These are phyloP conservation scores for Muscidifurax raptorellus DNA, from an alignment of 1,140 invertebrate genomes.

Conservation along the genomic window DNA sequence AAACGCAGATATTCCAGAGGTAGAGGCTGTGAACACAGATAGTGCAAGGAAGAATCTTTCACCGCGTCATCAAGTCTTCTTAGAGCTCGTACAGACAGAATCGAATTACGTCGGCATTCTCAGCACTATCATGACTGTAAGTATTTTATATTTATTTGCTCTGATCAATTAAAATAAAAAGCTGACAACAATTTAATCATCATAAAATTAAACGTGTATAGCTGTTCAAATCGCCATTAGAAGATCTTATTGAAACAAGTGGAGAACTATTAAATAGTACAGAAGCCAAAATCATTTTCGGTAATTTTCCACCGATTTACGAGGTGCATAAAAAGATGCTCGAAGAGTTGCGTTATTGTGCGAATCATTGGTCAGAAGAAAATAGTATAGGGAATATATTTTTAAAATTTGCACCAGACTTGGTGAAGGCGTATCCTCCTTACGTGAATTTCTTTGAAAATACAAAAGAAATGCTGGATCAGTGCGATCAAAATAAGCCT, in stretches of 20 bases:
- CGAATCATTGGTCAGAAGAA: slow-evolving; percentile 88
- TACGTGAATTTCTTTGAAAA: slow-evolving; percentile 99
- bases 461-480: slow-evolving; percentile 93
- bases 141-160: slow-evolving; percentile 47
- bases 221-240: slow-evolving; percentile 95
- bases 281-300: slow-evolving; percentile 97
- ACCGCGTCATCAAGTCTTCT: slow-evolving; percentile 90
- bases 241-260: slow-evolving; percentile 85
- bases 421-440: slow-evolving; percentile 96
- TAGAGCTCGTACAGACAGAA: slow-evolving; percentile 96
- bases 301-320: slow-evolving; percentile 95
- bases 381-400: slow-evolving; percentile 91
- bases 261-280: slow-evolving; percentile 90
- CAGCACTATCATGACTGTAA: slow-evolving; percentile 92
- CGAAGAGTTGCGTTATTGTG: slow-evolving; percentile 83
- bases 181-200: background rate
- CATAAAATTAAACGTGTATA: slow-evolving; percentile 67
- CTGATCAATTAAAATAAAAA: background rate
- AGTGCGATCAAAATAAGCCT: slow-evolving; percentile 93
- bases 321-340: slow-evolving; percentile 92
- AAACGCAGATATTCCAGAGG: slow-evolving; percentile 74
- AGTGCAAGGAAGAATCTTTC: slow-evolving; percentile 82
- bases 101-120: slow-evolving; percentile 97
- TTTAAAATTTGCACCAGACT: slow-evolving; percentile 86
- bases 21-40: slow-evolving; percentile 77